Percentiles rank a stretch among this genome's conserved stretches.
Conservation (phyloP, 2,888 invertebrate genomes). For the Archips xylosteana region DNA sequence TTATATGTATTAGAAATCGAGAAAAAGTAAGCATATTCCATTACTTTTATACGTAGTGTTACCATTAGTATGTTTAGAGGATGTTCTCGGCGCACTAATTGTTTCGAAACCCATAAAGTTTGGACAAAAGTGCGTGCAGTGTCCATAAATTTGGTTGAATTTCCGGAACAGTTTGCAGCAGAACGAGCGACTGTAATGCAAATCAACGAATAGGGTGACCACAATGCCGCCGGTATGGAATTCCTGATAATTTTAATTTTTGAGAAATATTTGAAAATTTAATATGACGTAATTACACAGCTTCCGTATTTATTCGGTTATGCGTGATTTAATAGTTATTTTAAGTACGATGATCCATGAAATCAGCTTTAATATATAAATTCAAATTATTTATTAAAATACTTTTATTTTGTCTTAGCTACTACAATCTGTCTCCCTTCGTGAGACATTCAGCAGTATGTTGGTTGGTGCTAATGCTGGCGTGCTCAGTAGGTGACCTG, state of each 20-base stretch:
- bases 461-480: too few relatives aligned
- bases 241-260: neutral
- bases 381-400: too few relatives aligned
- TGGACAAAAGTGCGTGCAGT: constrained; percentile 54
- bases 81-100: constrained; percentile 48
- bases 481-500: too few relatives aligned
- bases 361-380: too few relatives aligned
- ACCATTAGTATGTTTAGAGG: neutral
- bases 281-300: neutral
- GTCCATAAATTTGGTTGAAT: constrained; percentile 54
- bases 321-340: neutral
- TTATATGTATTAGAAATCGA: too few relatives aligned
- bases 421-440: too few relatives aligned
- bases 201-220: constrained; percentile 52
- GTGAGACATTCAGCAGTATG: too few relatives aligned
- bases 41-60: neutral
- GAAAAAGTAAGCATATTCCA: too few relatives aligned
- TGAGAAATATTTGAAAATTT: neutral
- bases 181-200: constrained; percentile 54
- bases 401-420: too few relatives aligned
- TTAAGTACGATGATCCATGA: too few relatives aligned
- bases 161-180: constrained; percentile 51
- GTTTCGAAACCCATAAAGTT: constrained; percentile 52
- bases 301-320: neutral
- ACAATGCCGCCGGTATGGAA: constrained; percentile 11